Evolutionary conservation across 2,797 vertebrate species (phyloP).

Genomic region (Halcyon leucocephala): DNA sequence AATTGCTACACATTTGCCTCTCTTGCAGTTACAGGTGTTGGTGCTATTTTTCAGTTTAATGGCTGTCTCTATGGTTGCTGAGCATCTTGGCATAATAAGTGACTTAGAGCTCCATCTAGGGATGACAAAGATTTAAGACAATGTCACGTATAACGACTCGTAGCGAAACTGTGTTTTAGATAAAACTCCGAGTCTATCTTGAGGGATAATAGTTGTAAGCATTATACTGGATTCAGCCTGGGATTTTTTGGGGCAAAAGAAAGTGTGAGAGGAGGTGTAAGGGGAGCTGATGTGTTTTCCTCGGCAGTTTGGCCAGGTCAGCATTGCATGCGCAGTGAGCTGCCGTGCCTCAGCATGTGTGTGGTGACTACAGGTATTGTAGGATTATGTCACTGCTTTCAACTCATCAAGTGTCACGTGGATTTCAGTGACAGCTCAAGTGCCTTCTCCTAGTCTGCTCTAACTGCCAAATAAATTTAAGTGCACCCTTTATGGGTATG

Average conservation of each 20-base stretch:
- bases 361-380: neutral
- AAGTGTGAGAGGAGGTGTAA: neutral
- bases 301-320: too few relatives aligned
- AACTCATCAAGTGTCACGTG: neutral
- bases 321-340: neutral
- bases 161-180: neutral
- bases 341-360: accelerated
- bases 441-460: neutral
- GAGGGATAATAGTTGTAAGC: neutral
- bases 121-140: neutral
- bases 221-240: neutral
- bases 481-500: neutral
- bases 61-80: neutral
- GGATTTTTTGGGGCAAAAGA: neutral
- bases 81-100: neutral
- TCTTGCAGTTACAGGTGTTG: accelerated
- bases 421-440: neutral
- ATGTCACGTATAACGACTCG: accelerated
- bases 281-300: neutral
- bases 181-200: neutral
- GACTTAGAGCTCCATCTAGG: conserved; percentile 25
- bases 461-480: neutral
- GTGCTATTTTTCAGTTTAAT: neutral
- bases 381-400: neutral
- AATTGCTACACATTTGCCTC: accelerated